Evolutionary conservation across 1,140 invertebrate species (phyloP).

Genomic region (Tetramorium parvispinum): DNA sequence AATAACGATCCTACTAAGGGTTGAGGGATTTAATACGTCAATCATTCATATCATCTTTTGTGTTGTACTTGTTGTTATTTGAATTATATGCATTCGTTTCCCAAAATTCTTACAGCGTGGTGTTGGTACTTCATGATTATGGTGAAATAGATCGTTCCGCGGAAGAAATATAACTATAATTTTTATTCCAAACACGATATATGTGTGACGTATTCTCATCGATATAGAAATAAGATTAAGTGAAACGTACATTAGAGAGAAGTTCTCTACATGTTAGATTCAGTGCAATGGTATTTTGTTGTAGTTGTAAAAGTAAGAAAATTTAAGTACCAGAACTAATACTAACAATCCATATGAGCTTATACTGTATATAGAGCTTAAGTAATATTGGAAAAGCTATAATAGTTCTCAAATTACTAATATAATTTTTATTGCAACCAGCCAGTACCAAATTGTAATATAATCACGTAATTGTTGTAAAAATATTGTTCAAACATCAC

Average conservation of each 20-base stretch:
- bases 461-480: slow-evolving; percentile 63
- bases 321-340: slow-evolving; percentile 12
- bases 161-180: slow-evolving; percentile 24
- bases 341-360: slow-evolving; percentile 67
- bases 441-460: slow-evolving; percentile 65
- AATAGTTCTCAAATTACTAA: slow-evolving; percentile 60
- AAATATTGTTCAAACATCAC: slow-evolving; percentile 34
- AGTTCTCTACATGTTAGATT: slow-evolving; percentile 26
- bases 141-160: neutral
- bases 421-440: slow-evolving; percentile 62
- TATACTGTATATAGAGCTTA: slow-evolving; percentile 67
- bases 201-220: neutral
- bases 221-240: slow-evolving; percentile 24
- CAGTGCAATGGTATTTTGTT: slow-evolving; percentile 66
- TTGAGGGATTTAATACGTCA: slow-evolving; percentile 65
- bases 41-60: slow-evolving; percentile 47
- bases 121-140: slow-evolving; percentile 23
- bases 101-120: slow-evolving; percentile 32
- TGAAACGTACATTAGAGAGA: neutral
- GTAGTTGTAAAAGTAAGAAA: slow-evolving; percentile 26
- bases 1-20: slow-evolving; percentile 59
- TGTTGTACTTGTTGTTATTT: slow-evolving; percentile 56
- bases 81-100: slow-evolving; percentile 42
- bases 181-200: slow-evolving; percentile 13
- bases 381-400: slow-evolving; percentile 58